A percentile compares a stretch with the other conserved stretches of the same genome.
phyloP scores from a whole-genome alignment of 1,140 invertebrate species.

The Augochlora pura region DNA sequence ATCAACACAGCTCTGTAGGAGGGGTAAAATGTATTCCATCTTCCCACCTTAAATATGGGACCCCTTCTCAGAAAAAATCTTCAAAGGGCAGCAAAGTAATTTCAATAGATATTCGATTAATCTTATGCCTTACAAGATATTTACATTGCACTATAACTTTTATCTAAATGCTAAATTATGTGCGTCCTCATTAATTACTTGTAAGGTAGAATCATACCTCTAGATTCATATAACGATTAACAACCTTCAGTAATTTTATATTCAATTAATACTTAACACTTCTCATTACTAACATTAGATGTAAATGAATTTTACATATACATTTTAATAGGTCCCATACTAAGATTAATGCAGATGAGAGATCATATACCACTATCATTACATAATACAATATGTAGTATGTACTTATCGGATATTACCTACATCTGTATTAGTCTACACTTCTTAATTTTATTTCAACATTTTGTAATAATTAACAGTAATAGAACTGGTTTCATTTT shows the following conservation, averaged over 20 bases:
- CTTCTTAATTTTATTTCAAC: conserved; percentile 16
- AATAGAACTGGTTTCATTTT: conserved; percentile 36
- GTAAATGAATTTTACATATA: conserved; percentile 40
- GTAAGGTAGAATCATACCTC: conserved; percentile 52
- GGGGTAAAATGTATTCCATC: conserved; percentile 78
- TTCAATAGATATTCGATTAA: conserved; percentile 65
- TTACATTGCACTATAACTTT: conserved; percentile 50
- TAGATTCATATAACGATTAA: conserved; percentile 49
- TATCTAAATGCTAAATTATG: conserved; percentile 52
- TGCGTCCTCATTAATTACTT: conserved; percentile 56
- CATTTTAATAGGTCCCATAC: conserved; percentile 55
- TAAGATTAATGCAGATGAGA: conserved; percentile 58
- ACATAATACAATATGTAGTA: not conserved
- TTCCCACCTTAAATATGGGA: conserved; percentile 75
- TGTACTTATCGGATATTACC: not conserved
- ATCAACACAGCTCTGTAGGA: conserved; percentile 67
- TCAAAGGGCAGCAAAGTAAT: conserved; percentile 78
- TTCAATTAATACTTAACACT: conserved; percentile 36
- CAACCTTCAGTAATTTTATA: conserved; percentile 31
- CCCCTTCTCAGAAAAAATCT: conserved; percentile 75
- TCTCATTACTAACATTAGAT: conserved; percentile 53
- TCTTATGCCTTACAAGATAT: conserved; percentile 52
- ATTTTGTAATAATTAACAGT: not conserved
- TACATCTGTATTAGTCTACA: conserved; percentile 58
- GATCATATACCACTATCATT: not conserved